Percentiles rank a stretch among this genome's conserved stretches.
Evolutionary conservation across 2,888 invertebrate genomes (phyloP).

Genomic region (Chloroclysta siterata): DNA sequence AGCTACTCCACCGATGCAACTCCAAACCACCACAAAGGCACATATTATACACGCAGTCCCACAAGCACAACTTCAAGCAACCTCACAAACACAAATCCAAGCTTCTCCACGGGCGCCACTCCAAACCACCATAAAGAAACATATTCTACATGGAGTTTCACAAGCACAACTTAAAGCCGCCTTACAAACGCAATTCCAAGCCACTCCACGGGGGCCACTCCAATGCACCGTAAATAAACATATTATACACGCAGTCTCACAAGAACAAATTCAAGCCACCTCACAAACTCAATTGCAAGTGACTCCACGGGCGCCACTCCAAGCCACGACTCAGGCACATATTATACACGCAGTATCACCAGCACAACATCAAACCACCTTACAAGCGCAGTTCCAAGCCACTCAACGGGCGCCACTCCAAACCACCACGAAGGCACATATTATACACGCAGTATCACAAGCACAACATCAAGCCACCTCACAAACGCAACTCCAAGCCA

Average conservation of each 20-base stretch:
- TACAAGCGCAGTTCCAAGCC: conserved; percentile 1
- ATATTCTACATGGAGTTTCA: conserved; percentile 8
- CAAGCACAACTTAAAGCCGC: conserved; percentile 1
- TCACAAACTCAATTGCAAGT: conserved; percentile 13
- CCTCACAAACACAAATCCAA: background rate
- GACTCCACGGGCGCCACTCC: conserved; percentile 9
- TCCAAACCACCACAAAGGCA: conserved; percentile 6
- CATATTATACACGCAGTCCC: conserved; percentile 1
- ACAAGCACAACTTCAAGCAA: too few relatives aligned
- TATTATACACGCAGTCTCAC: conserved; percentile 5
- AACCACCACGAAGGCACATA: conserved; percentile 7
- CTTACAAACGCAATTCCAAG: conserved; percentile 3
- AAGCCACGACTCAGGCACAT: conserved; percentile 11
- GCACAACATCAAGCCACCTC: background rate
- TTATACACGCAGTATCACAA: conserved; percentile 2
- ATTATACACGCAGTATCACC: conserved; percentile 6
- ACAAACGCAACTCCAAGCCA: conserved; percentile 6
- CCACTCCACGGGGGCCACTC: conserved; percentile 11
- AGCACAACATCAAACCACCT: conserved; percentile 1
- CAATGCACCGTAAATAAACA: conserved; percentile 13
- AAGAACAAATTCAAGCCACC: conserved; percentile 13
- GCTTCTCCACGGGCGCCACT: conserved; percentile 8
- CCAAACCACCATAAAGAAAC: conserved; percentile 10
- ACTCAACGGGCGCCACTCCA: background rate
- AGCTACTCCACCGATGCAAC: conserved; percentile 9